Percentiles rank a stretch among this genome's conserved stretches.
These are phyloP conservation scores for Lepidostoma basale DNA, from an alignment of 1,140 invertebrate genomes.

Conservation along the genomic window DNA sequence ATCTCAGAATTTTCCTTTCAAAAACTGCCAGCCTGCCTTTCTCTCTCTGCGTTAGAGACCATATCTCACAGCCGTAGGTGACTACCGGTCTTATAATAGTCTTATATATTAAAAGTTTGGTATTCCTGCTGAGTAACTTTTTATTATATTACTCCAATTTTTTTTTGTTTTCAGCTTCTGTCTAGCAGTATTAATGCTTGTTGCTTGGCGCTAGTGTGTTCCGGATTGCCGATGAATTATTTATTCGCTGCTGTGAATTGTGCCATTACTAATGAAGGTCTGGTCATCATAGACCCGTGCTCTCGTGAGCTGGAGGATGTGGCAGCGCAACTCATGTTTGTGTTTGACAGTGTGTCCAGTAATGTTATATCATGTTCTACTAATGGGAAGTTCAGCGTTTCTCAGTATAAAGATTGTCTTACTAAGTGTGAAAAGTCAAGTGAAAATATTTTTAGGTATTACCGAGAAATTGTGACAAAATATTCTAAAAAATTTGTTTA, in stretches of 20 bases:
- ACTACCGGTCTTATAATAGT: too few relatives aligned
- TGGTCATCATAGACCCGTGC: conserved; percentile 73
- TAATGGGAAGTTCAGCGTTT: conserved; percentile 68
- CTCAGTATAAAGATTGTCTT: conserved; percentile 68
- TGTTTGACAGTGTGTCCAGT: conserved; percentile 72
- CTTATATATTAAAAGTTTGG: too few relatives aligned
- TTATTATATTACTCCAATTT: conserved; percentile 29
- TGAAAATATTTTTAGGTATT: conserved; percentile 73
- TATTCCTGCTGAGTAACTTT: too few relatives aligned
- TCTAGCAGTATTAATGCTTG: conserved; percentile 82
- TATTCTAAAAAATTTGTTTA: conserved; percentile 52
- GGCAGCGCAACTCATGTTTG: conserved; percentile 68
- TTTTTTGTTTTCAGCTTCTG: conserved; percentile 64
- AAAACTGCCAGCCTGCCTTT: too few relatives aligned
- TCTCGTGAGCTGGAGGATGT: conserved; percentile 49
- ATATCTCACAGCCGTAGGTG: too few relatives aligned
- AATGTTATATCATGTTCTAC: conserved; percentile 70
- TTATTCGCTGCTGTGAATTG: conserved; percentile 79
- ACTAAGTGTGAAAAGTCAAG: conserved; percentile 68
- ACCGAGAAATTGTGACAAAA: conserved; percentile 66
- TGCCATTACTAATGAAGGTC: conserved; percentile 67
- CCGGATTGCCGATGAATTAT: conserved; percentile 79
- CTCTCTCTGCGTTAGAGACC: too few relatives aligned
- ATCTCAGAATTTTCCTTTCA: too few relatives aligned
- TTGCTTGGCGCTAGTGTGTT: conserved; percentile 80